phyloP scores from a whole-genome alignment of 2,797 vertebrate species.

The Acrocephalus scirpaceus region DNA sequence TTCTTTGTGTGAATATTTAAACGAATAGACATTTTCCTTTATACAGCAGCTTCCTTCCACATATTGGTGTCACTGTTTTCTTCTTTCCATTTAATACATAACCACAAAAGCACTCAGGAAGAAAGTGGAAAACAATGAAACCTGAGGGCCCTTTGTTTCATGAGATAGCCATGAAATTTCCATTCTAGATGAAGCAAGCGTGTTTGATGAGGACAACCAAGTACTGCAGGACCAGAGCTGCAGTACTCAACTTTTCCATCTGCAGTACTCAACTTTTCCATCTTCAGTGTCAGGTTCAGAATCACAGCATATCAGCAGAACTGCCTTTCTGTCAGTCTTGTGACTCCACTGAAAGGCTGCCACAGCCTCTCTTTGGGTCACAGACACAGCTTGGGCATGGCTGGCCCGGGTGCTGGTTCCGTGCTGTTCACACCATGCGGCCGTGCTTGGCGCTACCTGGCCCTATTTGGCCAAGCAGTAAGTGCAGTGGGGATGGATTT shows the following conservation, averaged over 20 bases:
- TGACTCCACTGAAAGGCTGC: neutral
- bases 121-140: neutral
- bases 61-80: neutral
- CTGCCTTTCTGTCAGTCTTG: neutral
- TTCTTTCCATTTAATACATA: neutral
- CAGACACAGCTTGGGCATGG: neutral
- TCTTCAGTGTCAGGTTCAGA: neutral
- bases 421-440: accelerated
- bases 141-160: neutral
- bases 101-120: neutral
- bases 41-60: neutral
- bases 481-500: neutral
- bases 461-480: neutral
- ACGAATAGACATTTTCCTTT: neutral
- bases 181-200: neutral
- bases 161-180: neutral
- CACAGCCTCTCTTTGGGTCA: accelerated
- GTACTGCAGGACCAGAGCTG: neutral
- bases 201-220: neutral
- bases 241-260: neutral
- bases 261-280: neutral
- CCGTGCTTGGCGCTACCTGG: neutral
- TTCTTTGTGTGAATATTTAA: constrained; percentile 17
- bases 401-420: accelerated
- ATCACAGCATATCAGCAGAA: neutral